Evolutionary conservation across 2,113 vertebrate species (phyloP).

Genomic region (Tyto alba): DNA sequence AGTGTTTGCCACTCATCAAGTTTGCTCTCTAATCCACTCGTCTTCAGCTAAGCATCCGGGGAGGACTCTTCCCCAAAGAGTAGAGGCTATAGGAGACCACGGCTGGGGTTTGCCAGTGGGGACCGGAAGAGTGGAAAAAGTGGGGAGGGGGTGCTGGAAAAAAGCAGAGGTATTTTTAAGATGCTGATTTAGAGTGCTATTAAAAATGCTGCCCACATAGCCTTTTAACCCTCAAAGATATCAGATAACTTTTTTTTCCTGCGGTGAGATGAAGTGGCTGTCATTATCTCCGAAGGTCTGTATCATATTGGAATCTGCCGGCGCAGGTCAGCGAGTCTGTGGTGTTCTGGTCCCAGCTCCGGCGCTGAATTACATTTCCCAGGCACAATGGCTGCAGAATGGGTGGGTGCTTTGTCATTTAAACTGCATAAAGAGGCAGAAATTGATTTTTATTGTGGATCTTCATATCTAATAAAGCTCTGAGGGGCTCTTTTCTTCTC

Average conservation of each 20-base stretch:
- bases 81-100: background rate
- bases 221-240: constrained; percentile 96
- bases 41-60: background rate
- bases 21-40: background rate
- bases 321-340: constrained; percentile 92
- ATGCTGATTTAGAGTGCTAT: constrained; percentile 75
- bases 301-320: constrained; percentile 99
- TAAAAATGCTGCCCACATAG: constrained; percentile 93
- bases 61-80: background rate
- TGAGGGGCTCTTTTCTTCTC: constrained; percentile 99
- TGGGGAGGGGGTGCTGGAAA: background rate
- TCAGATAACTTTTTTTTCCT: constrained; percentile 91
- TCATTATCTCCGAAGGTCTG: constrained; percentile 98
- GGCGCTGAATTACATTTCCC: constrained; percentile 98
- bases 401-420: constrained; percentile 99
- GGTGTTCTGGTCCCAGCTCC: constrained; percentile 87
- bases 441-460: constrained; percentile 99
- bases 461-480: constrained; percentile 99
- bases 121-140: background rate
- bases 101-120: background rate
- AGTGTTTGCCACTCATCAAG: background rate
- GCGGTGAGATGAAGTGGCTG: constrained; percentile 96
- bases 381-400: constrained; percentile 96
- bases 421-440: constrained; percentile 99
- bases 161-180: constrained; percentile 68